A percentile compares a stretch with the other conserved stretches of the same genome.
These are phyloP conservation scores for Atta cephalotes DNA, from an alignment of 1,140 invertebrate species.

Conservation along the genomic window DNA sequence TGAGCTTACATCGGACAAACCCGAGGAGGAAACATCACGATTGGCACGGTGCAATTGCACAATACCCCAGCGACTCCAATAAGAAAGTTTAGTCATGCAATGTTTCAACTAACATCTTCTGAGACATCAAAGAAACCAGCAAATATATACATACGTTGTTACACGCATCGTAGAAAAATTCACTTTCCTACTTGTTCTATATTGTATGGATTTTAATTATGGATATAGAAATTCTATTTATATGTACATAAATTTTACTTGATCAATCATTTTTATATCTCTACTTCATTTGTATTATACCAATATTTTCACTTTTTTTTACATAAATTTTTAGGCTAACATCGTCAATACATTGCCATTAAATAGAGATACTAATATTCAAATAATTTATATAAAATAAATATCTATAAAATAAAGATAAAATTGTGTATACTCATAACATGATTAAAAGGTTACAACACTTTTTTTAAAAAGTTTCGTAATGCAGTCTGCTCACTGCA, in stretches of 20 bases:
- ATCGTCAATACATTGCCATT: not conserved
- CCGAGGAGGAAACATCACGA: constrained; percentile 35
- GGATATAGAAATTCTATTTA: not conserved
- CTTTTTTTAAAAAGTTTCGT: too few relatives aligned
- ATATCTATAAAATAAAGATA: not conserved
- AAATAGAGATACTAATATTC: not conserved
- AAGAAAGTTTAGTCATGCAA: constrained; percentile 44
- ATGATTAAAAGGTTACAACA: too few relatives aligned
- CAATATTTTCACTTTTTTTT: not conserved
- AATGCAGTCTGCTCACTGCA: too few relatives aligned
- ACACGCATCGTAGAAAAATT: not conserved
- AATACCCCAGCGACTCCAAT: constrained; percentile 45
- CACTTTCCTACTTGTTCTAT: not conserved
- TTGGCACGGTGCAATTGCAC: constrained; percentile 36
- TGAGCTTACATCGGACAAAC: constrained; percentile 47
- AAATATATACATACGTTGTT: not conserved
- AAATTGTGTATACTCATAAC: not conserved
- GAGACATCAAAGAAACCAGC: constrained; percentile 2
- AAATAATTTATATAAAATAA: too few relatives aligned
- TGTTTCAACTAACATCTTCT: constrained; percentile 3
- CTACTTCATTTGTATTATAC: not conserved
- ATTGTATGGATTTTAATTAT: not conserved
- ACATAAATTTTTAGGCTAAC: not conserved
- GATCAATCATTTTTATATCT: not conserved
- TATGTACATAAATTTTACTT: not conserved